Evolutionary conservation across 1,140 invertebrate species (phyloP), one percentile per base, ranked within the genome.

Genomic region (Zaprionus lachaisei): DNA sequence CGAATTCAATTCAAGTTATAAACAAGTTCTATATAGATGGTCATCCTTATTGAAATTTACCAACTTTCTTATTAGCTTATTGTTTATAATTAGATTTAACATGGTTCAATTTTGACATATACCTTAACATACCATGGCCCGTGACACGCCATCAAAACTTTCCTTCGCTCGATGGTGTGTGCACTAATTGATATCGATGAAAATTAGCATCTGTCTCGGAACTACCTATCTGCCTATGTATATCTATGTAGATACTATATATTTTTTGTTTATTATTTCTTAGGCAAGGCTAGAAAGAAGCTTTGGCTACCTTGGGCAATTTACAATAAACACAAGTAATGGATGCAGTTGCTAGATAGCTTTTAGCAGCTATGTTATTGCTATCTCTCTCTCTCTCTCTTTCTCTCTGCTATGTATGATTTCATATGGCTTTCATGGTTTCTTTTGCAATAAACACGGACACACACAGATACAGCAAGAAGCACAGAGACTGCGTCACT

Each of bases 311-410:
- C 14, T 28, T 34, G 38, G 14, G 41, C 6, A 17, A 11, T 62
- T 31, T 51, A 44, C 22, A 73, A 28, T 51, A 5, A 9, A 28
- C 15, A 26, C 17, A 37, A 47, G 58, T 55, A 64, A 72, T 62
- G 66, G 47, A 22, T 65, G 61, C 58, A 66, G 61, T 77, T 83
- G 55, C 38, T 64, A 81, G 66, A 72, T 77, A 80, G 63, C 61
- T 83, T 83, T 77, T 69, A 68, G 65, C 66, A 79, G 77, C 69
- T 83, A 77, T 83, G 81, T 84, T 80, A 67, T 84, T 80, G 77
- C 71, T 73, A 65, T 78, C 58, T 76, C 67, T 75, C 79, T 80
- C 26, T 28, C 26, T 6, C 26, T 28, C 26, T 9, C 28, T 2
- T 6, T 31, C 28, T 31, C 6, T 9, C 7, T 66, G 20, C n/a